Conservation (phyloP, 2,888 invertebrate species). For the Syrista parreyssii region DNA sequence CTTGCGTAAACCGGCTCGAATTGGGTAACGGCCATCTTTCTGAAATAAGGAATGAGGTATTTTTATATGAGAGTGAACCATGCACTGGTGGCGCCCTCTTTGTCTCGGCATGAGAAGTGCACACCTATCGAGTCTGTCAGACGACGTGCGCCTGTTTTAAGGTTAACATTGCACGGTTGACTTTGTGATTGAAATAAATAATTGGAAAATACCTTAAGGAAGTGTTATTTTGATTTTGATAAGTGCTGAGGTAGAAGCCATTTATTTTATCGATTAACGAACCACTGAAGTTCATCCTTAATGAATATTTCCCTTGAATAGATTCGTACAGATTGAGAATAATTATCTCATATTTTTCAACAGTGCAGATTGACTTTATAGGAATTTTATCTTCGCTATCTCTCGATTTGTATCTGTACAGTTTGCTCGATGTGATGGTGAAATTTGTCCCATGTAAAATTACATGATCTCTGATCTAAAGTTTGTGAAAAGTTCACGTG, state of each 20-base stretch:
- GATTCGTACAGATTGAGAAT: constrained; percentile 16
- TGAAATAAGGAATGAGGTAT: constrained; percentile 28
- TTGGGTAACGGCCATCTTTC: constrained; percentile 69
- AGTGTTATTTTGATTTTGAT: constrained; percentile 39
- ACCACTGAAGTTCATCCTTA: constrained; percentile 66
- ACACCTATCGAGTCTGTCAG: no score
- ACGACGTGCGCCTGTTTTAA: no score
- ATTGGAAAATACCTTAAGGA: background rate
- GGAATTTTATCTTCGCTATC: background rate
- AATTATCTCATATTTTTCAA: constrained; percentile 24
- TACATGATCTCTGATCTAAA: constrained; percentile 13
- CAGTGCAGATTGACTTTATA: constrained; percentile 17
- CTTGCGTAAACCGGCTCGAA: constrained; percentile 72
- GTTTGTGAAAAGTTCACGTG: background rate
- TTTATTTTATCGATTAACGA: constrained; percentile 67
- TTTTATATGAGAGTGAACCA: background rate
- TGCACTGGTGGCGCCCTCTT: no score
- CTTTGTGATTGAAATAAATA: no score
- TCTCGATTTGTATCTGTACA: constrained; percentile 29
- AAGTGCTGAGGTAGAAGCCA: constrained; percentile 70
- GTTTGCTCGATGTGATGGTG: constrained; percentile 43
- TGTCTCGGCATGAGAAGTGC: no score
- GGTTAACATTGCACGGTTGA: no score
- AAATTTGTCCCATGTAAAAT: constrained; percentile 54
- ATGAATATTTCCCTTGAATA: constrained; percentile 12